Conservation (phyloP, 2,888 invertebrate genomes). For the Ophioninae sp. region DNA sequence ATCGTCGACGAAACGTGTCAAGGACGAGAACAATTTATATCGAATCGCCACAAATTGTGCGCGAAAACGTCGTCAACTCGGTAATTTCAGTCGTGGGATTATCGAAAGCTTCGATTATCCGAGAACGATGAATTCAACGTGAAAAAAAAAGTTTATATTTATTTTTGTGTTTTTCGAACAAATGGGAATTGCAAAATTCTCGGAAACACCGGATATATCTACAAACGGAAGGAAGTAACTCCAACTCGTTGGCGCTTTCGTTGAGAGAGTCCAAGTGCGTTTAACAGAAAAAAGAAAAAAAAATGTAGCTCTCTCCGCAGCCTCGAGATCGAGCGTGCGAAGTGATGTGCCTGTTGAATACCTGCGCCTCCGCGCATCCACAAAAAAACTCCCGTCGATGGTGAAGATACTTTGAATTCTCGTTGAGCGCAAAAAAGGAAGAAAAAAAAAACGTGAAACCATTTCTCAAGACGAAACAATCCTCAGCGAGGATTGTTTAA, state of each 20-base stretch:
- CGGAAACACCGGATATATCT: neutral
- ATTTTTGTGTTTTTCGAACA: neutral
- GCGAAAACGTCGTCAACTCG: no score
- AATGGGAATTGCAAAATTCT: neutral
- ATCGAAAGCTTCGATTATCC: no score
- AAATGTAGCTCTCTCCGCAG: conserved; percentile 54
- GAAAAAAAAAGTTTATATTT: conserved; percentile 1
- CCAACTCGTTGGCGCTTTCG: conserved; percentile 52
- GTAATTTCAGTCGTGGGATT: no score
- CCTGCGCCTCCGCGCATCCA: neutral
- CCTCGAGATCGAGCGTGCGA: conserved; percentile 58
- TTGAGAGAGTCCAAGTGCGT: conserved; percentile 37
- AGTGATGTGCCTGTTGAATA: conserved; percentile 17
- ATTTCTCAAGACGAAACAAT: no score
- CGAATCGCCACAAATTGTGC: no score
- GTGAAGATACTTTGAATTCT: conserved; percentile 2
- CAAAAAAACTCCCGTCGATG: neutral
- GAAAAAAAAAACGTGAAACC: no score
- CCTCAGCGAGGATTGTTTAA: no score
- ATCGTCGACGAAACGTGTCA: conserved; percentile 59
- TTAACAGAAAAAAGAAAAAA: conserved; percentile 14
- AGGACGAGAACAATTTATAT: conserved; percentile 54
- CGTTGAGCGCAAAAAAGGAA: neutral
- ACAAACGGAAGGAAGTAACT: conserved; percentile 8
- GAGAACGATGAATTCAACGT: neutral